These are phyloP conservation scores for Dusona sp. DNA, from an alignment of 2,888 invertebrate genomes.

Conservation along the genomic window DNA sequence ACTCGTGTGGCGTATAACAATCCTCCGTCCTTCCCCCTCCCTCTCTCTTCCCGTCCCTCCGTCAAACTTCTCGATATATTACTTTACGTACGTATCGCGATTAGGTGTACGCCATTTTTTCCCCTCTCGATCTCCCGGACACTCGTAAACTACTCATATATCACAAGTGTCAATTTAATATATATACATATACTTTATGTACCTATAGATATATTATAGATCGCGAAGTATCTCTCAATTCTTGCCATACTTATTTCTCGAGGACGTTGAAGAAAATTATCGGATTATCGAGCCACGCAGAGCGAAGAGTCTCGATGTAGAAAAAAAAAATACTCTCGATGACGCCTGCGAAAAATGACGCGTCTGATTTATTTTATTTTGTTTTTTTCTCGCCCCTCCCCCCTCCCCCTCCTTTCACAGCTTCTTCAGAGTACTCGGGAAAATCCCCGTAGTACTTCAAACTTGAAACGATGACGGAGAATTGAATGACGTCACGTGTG, in stretches of 20 bases:
- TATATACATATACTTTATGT: not conserved
- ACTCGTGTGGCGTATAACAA: slow-evolving; percentile 1
- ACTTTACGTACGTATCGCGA: slow-evolving; percentile 43
- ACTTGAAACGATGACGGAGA: slow-evolving; percentile 15
- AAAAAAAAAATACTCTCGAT: not conserved
- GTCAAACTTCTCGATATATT: slow-evolving; percentile 17
- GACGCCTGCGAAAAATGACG: slow-evolving; percentile 50
- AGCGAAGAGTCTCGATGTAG: slow-evolving; percentile 40
- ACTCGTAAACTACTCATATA: slow-evolving; percentile 32
- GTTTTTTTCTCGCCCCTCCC: not conserved
- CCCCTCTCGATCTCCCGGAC: slow-evolving; percentile 3
- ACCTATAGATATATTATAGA: not conserved
- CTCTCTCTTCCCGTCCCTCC: not conserved
- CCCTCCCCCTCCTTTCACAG: not conserved
- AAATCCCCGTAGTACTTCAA: not conserved
- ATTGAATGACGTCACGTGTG: slow-evolving; percentile 22
- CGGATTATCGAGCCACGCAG: slow-evolving; percentile 44
- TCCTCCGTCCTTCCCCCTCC: not conserved
- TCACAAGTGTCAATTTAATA: not conserved
- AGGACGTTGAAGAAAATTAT: slow-evolving; percentile 51
- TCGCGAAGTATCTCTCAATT: slow-evolving; percentile 1
- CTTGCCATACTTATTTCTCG: slow-evolving; percentile 30
- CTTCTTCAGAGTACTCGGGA: not conserved
- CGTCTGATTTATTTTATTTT: slow-evolving; percentile 11
- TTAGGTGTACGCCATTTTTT: slow-evolving; percentile 24